Base-by-base conservation (phyloP, 2,113 vertebrate genomes). In the Esox niger region DNA sequence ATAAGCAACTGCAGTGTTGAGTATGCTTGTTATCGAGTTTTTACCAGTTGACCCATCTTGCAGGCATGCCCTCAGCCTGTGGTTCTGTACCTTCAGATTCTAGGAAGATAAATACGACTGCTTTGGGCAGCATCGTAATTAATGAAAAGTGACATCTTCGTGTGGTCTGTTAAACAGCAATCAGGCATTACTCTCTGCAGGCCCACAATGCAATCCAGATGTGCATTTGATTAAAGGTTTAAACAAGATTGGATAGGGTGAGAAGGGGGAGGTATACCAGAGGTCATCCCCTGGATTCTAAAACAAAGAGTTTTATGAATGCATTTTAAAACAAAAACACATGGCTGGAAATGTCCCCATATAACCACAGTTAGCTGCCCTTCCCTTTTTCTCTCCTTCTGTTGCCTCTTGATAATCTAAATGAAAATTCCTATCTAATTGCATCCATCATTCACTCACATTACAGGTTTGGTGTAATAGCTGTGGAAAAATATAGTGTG, bases 141-240 rank as follows among this genome's bases (percentile, higher is more conserved):
- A 89, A 89, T 87, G 83, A 82, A 84, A 89, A 81, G 85, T 88
- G 89, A 90, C 90, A 89, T 88, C 85, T 85, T 85, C 66, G 84
- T 81, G 83, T 87, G 85, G 86, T 85, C 82, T 83, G 82, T 80
- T 86, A 82, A 85, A 82, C 75, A 66, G 88, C 80, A 90, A 87
- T 90, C 87, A 89, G 86, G 71, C 79, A 73, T 79, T 68, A 82
- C 67, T 79, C 77, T 81, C 71, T 67, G 80, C 74, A 58, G 47
- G 29, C 9, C 35, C 69, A 52, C 84, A 89, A 90, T 84, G 84
- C 69, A 72, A 74, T 88, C 88, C 85, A 90, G 82, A 80, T 89
- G 82, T 88, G 83, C 54, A 15, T 87, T 86, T 88, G 86, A 88
- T 89, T 89, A 88, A 89, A 84, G 76, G 69, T 71, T 73, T 78